These are phyloP conservation scores for Metopolophium dirhodum DNA, from an alignment of 1,140 invertebrate genomes.

Conservation along the genomic window DNA sequence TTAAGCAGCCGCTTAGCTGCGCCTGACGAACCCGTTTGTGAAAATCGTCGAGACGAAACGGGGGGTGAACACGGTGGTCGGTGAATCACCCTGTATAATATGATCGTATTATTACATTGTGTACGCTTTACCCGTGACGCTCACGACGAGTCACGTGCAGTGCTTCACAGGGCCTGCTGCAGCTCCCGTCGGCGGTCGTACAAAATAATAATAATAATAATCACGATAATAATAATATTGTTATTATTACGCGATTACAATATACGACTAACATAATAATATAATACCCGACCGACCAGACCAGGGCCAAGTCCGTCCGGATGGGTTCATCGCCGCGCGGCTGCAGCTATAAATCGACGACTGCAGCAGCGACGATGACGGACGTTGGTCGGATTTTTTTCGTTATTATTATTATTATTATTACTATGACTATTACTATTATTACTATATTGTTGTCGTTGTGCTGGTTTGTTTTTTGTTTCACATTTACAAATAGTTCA, in stretches of 20 bases:
- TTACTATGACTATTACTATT: neutral
- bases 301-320: neutral
- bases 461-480: neutral
- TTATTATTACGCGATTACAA: neutral
- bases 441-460: neutral
- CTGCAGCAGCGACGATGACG: neutral
- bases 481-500: neutral
- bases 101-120: neutral
- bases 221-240: neutral
- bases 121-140: neutral
- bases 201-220: neutral
- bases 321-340: neutral
- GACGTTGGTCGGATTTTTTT: neutral
- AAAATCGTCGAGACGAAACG: neutral
- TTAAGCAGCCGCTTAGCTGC: no score
- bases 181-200: neutral
- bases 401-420: neutral
- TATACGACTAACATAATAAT: neutral
- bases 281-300: neutral
- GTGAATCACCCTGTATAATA: neutral
- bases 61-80: neutral
- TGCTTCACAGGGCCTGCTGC: neutral
- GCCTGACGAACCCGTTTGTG: no score
- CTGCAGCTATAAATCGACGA: neutral
- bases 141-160: neutral